A percentile compares a stretch with the other conserved stretches of the same genome.
Conservation (phyloP, 2,797 vertebrate species). For the Falco naumanni region DNA sequence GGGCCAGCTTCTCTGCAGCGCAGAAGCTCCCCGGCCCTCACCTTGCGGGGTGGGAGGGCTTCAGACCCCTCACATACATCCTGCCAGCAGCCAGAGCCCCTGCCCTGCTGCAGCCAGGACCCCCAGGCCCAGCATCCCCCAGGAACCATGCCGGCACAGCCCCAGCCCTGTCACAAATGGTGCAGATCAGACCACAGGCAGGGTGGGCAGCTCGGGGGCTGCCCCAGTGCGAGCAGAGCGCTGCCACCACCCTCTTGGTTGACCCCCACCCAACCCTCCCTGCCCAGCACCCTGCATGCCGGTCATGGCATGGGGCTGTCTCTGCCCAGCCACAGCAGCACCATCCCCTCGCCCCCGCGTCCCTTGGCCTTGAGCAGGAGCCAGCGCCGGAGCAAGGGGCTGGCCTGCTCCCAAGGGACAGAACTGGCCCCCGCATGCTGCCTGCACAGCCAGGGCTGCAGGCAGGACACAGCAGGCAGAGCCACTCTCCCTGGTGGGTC, state of each 20-base stretch:
- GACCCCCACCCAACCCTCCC: rapidly evolving
- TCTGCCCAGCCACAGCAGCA: background rate
- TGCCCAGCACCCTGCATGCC: too few relatives aligned
- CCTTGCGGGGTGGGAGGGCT: background rate
- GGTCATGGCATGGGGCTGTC: background rate
- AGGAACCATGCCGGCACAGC: background rate
- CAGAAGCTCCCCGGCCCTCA: background rate
- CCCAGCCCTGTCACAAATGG: rapidly evolving
- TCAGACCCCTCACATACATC: background rate
- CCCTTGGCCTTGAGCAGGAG: background rate
- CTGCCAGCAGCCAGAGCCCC: background rate
- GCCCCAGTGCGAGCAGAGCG: rapidly evolving
- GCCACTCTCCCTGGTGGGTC: rapidly evolving
- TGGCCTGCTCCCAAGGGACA: background rate
- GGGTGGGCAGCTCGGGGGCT: background rate
- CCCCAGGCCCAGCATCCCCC: rapidly evolving
- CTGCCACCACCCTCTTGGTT: background rate
- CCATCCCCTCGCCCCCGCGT: background rate
- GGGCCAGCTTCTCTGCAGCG: conserved; percentile 46
- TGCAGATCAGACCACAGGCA: background rate
- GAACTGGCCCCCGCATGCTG: background rate
- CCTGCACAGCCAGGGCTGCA: background rate
- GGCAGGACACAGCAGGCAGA: background rate
- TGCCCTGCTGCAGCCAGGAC: background rate
- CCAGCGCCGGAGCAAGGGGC: background rate